These are phyloP conservation scores for Hydropsyche tenuis DNA, from an alignment of 1,140 invertebrate genomes.

Conservation along the genomic window DNA sequence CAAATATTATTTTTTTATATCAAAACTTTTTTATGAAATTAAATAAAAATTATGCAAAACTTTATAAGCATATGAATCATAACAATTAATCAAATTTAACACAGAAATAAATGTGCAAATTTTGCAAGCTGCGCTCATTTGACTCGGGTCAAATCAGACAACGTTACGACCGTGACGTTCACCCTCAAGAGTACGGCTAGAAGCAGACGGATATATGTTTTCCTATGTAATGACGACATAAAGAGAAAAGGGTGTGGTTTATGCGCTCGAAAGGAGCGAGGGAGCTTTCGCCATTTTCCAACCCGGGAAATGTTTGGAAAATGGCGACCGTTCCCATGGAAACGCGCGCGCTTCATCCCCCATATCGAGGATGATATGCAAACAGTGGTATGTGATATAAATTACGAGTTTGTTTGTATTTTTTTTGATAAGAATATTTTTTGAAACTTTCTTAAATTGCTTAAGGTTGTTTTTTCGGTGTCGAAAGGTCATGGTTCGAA, in stretches of 20 bases:
- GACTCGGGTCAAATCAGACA: too few relatives aligned
- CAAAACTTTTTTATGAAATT: too few relatives aligned
- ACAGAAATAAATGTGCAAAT: too few relatives aligned
- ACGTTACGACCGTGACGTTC: too few relatives aligned
- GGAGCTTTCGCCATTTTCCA: neutral
- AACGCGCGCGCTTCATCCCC: constrained; percentile 7
- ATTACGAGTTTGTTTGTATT: too few relatives aligned
- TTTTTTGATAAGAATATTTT: constrained; percentile 1
- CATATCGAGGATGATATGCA: too few relatives aligned
- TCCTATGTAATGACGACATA: constrained; percentile 18
- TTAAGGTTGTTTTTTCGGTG: neutral
- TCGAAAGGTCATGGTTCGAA: neutral
- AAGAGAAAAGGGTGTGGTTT: constrained; percentile 37
- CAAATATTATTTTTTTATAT: too few relatives aligned
- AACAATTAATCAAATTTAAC: too few relatives aligned
- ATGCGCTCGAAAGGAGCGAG: neutral
- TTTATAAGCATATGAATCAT: too few relatives aligned
- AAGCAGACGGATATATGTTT: constrained; percentile 7
- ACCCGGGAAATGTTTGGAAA: constrained; percentile 7
- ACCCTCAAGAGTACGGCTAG: neutral
- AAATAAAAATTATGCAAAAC: too few relatives aligned
- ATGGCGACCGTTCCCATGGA: constrained; percentile 30
- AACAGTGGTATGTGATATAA: too few relatives aligned
- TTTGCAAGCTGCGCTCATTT: too few relatives aligned
- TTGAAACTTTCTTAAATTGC: neutral